A percentile compares a stretch with the other conserved stretches of the same genome.
Conservation (phyloP, 1,140 invertebrate species). For the Vanessa tameamea region DNA sequence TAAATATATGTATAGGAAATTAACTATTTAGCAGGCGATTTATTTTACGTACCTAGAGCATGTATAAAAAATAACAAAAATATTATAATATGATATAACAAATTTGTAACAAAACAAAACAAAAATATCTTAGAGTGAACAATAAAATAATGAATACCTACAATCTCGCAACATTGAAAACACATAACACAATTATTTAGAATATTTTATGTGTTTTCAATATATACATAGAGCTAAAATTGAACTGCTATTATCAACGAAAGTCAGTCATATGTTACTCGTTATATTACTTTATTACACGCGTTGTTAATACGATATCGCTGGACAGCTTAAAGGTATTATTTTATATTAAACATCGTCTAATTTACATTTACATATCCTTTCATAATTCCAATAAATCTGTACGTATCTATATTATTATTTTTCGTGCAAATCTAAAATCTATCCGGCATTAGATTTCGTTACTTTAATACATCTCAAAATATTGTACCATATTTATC, state of each 20-base stretch:
- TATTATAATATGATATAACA: too few species aligned
- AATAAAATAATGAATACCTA: neutral
- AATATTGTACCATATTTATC: too few species aligned
- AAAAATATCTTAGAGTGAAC: neutral
- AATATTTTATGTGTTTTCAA: conserved; percentile 29
- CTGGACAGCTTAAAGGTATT: conserved; percentile 2
- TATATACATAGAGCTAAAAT: conserved; percentile 22
- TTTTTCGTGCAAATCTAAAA: too few species aligned
- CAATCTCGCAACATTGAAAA: neutral
- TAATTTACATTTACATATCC: neutral
- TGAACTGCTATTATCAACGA: conserved; percentile 11
- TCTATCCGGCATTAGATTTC: too few species aligned
- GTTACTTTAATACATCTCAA: too few species aligned
- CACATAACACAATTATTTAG: neutral
- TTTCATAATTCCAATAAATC: neutral
- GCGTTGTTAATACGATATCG: conserved; percentile 4
- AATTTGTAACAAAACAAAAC: too few species aligned
- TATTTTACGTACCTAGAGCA: too few species aligned
- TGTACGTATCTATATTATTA: too few species aligned
- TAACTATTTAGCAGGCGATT: too few species aligned
- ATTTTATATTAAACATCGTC: neutral
- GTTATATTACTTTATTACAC: conserved; percentile 23
- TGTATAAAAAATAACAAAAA: too few species aligned
- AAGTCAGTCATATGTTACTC: conserved; percentile 27
- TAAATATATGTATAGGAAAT: too few species aligned